phyloP scores from a whole-genome alignment of 2,888 invertebrate species.

The Netelia melanura region DNA sequence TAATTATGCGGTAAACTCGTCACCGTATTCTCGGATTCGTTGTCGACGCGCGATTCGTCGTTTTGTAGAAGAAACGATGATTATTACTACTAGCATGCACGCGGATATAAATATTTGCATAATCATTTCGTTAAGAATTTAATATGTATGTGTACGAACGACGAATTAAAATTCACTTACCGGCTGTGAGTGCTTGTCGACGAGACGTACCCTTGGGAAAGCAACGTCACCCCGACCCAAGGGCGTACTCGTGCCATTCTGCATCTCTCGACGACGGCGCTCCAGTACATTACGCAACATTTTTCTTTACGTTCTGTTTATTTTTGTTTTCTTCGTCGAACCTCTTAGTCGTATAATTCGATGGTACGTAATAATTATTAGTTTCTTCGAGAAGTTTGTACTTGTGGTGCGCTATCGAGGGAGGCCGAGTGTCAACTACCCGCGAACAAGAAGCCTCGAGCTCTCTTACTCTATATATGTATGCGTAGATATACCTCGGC shows the following conservation, averaged over 20 bases:
- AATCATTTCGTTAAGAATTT: not conserved
- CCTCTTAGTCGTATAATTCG: constrained; percentile 11
- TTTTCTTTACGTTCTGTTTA: constrained; percentile 6
- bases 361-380: constrained; percentile 16
- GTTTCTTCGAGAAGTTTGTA: not conserved
- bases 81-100: not conserved
- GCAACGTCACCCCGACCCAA: constrained; percentile 68
- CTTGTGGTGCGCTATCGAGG: not conserved
- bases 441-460: not conserved
- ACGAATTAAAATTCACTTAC: constrained; percentile 71
- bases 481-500: too few species aligned
- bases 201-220: constrained; percentile 72
- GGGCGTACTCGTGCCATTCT: constrained; percentile 69
- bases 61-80: not conserved
- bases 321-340: constrained; percentile 7
- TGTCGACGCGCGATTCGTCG: not conserved
- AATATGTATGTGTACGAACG: not conserved
- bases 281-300: constrained; percentile 71
- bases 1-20: not conserved
- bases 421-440: constrained; percentile 1
- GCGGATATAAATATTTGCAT: not conserved
- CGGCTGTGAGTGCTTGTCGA: constrained; percentile 70
- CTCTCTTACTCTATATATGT: not conserved
- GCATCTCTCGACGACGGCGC: constrained; percentile 39
- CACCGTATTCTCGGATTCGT: not conserved